phyloP scores from a whole-genome alignment of 2,113 vertebrate genomes.

The Euleptes europaea region DNA sequence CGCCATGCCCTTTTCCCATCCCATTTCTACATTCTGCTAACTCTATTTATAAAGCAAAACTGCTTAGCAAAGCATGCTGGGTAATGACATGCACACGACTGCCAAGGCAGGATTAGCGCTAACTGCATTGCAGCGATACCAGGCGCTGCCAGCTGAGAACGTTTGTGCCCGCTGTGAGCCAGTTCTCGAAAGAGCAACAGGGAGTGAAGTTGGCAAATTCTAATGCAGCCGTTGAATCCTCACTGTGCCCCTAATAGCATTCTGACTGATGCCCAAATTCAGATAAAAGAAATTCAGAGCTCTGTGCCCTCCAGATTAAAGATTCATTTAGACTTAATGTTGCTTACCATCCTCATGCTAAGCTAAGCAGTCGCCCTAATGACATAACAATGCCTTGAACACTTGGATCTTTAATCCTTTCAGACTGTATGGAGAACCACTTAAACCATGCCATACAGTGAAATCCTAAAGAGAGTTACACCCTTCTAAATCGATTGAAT shows the following conservation, averaged over 20 bases:
- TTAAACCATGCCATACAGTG: too few species aligned
- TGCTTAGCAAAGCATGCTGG: slow-evolving; percentile 26
- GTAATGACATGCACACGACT: neutral
- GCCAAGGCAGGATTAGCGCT: slow-evolving; percentile 56
- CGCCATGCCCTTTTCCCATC: neutral
- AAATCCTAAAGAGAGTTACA: too few species aligned
- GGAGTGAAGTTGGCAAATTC: neutral
- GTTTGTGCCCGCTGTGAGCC: neutral
- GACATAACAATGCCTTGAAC: neutral
- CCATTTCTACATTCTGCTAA: slow-evolving; percentile 21
- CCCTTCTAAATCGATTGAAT: too few species aligned
- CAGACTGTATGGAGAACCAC: neutral
- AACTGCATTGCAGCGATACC: slow-evolving; percentile 38
- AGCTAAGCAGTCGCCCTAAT: neutral
- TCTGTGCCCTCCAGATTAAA: neutral
- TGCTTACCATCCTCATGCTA: neutral
- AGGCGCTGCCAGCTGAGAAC: slow-evolving; percentile 27
- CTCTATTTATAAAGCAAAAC: slow-evolving; percentile 63
- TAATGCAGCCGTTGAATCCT: neutral
- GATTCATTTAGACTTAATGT: neutral
- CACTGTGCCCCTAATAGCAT: rapidly evolving
- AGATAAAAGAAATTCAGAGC: neutral
- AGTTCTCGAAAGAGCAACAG: slow-evolving; percentile 13
- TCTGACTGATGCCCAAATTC: neutral
- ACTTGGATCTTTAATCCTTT: neutral